Evolutionary conservation across 2,113 vertebrate genomes (phyloP).

Genomic region (Platycercus adscitus): DNA sequence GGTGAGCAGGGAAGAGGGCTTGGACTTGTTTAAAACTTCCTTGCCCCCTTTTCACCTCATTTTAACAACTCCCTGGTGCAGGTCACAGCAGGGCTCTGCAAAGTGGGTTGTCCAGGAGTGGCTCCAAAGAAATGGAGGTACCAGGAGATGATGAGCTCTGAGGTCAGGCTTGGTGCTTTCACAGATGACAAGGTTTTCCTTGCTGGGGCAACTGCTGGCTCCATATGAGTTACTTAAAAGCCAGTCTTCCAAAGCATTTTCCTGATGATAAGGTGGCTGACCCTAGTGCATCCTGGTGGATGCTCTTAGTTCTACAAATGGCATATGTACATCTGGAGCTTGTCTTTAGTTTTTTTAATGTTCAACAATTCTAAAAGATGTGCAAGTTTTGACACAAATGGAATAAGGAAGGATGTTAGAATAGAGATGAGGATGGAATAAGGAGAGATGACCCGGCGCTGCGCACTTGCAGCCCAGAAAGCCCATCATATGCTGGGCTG

Average conservation of each 20-base stretch:
- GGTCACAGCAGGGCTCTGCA: background rate
- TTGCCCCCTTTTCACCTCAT: background rate
- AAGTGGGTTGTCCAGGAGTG: background rate
- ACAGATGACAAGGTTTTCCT: rapidly evolving
- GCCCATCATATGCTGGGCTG: background rate
- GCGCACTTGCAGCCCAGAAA: background rate
- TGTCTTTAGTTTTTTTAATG: background rate
- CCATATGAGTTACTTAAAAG: background rate
- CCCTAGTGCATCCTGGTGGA: background rate
- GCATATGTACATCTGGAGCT: background rate
- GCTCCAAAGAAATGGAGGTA: background rate
- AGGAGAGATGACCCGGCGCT: background rate
- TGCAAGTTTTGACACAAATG: background rate
- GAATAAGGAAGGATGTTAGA: background rate
- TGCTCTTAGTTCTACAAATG: background rate
- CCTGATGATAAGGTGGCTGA: background rate
- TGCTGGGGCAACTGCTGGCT: background rate
- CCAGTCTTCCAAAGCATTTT: background rate
- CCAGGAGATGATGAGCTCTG: rapidly evolving
- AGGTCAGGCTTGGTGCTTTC: background rate
- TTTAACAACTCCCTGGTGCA: background rate
- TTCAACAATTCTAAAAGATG: background rate
- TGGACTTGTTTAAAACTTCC: background rate
- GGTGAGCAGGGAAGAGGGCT: background rate
- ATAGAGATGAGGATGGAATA: background rate